A percentile compares a stretch with the other conserved stretches of the same genome.
Conservation (phyloP, 2,113 vertebrate genomes). For the Pipra filicauda region DNA sequence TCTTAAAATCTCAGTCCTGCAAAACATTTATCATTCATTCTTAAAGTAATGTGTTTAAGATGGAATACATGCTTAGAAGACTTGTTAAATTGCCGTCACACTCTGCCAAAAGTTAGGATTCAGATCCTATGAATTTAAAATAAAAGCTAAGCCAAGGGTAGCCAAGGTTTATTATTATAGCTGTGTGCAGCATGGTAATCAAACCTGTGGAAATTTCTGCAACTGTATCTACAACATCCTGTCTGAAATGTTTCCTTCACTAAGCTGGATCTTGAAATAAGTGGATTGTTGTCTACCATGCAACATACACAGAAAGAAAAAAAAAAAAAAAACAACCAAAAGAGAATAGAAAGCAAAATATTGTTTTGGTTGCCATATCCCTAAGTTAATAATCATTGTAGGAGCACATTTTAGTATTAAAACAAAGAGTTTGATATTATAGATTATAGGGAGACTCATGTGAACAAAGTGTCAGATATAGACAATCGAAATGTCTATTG, state of each 20-base stretch:
- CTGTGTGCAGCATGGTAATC: not conserved
- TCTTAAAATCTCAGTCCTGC: not conserved
- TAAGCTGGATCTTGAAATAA: not conserved
- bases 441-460: slow-evolving; percentile 53
- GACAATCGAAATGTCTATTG: slow-evolving; percentile 70
- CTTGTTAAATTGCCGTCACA: not conserved
- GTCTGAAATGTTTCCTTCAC: not conserved
- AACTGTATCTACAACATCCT: not conserved
- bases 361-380: not conserved
- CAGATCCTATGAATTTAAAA: slow-evolving; percentile 13
- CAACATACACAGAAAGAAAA: not conserved
- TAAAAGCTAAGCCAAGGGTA: slow-evolving; percentile 12
- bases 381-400: slow-evolving; percentile 42
- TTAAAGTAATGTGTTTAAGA: not conserved
- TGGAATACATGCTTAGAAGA: not conserved
- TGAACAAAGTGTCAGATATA: slow-evolving; percentile 62
- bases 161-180: not conserved
- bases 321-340: not conserved
- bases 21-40: not conserved
- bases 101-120: not conserved
- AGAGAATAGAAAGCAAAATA: slow-evolving; percentile 26
- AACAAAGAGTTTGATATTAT: slow-evolving; percentile 42
- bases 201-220: not conserved
- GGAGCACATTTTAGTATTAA: slow-evolving; percentile 32
- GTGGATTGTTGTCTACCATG: not conserved